These are phyloP conservation scores for Xanthorhoe spadicearia DNA, from an alignment of 2,888 invertebrate genomes.

Conservation along the genomic window DNA sequence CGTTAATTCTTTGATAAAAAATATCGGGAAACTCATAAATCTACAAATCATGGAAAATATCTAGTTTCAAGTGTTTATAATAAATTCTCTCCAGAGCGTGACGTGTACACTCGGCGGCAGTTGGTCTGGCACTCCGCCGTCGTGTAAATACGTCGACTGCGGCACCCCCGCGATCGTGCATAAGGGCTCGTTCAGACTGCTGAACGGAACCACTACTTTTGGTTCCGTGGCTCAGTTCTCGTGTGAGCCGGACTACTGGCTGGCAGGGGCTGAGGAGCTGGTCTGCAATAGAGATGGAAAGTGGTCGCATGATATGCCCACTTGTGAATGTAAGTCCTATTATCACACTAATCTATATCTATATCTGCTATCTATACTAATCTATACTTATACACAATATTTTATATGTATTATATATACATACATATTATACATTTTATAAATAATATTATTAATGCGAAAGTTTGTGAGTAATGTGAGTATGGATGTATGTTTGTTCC, in stretches of 20 bases:
- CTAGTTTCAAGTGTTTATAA: no score
- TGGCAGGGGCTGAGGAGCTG: slow-evolving; percentile 89
- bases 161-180: slow-evolving; percentile 92
- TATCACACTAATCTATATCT: no score
- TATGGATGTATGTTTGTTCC: no score
- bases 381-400: no score
- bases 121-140: slow-evolving; percentile 92
- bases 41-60: no score
- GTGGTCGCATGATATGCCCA: slow-evolving; percentile 93
- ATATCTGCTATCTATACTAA: no score
- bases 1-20: no score
- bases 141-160: slow-evolving; percentile 94
- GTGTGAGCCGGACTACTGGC: slow-evolving; percentile 93
- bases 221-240: slow-evolving; percentile 91
- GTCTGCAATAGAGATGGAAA: slow-evolving; percentile 93
- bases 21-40: no score
- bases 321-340: slow-evolving; percentile 91
- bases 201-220: slow-evolving; percentile 93
- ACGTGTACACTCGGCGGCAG: slow-evolving; percentile 94
- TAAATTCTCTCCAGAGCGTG: slow-evolving; percentile 82
- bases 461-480: no score
- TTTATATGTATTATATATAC: no score
- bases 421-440: no score
- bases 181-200: slow-evolving; percentile 88
- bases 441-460: no score